Percentiles rank a stretch among this genome's conserved stretches.
phyloP scores from a whole-genome alignment of 2,797 vertebrate species.

The Telmatherina bonti region DNA sequence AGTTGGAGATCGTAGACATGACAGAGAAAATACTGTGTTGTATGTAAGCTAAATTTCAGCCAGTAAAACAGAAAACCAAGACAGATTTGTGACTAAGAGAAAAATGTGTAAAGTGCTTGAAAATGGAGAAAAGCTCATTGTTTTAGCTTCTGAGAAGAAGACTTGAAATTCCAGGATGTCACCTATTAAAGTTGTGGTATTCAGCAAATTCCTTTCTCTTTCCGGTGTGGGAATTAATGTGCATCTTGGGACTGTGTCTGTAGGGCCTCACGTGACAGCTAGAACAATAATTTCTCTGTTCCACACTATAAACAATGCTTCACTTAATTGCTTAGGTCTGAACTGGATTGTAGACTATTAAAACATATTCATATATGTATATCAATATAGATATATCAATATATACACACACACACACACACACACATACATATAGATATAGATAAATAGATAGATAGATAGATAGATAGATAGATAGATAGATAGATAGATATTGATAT shows the following conservation, averaged over 20 bases:
- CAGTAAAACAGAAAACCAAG: constrained; percentile 16
- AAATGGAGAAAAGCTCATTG: constrained; percentile 5
- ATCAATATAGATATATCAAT: no score
- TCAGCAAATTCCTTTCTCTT: constrained; percentile 4
- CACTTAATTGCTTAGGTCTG: neutral
- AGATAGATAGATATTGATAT: no score
- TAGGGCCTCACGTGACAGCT: constrained; percentile 2
- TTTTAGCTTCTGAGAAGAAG: constrained; percentile 20
- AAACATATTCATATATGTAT: no score
- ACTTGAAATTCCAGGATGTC: constrained; percentile 1
- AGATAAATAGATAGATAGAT: no score
- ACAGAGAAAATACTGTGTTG: constrained; percentile 20
- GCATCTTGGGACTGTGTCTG: constrained; percentile 5
- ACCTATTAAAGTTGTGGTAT: neutral
- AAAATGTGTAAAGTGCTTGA: neutral
- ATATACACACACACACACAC: no score
- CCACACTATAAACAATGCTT: neutral
- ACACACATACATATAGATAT: no score
- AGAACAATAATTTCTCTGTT: neutral
- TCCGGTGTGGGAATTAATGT: constrained; percentile 1
- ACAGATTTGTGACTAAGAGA: constrained; percentile 14
- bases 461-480: no score
- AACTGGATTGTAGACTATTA: neutral
- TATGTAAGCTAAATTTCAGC: constrained; percentile 7
- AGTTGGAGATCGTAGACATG: constrained; percentile 26